Evolutionary conservation across 2,113 vertebrate genomes (phyloP).

Genomic region (Xyliphius kryptos): DNA sequence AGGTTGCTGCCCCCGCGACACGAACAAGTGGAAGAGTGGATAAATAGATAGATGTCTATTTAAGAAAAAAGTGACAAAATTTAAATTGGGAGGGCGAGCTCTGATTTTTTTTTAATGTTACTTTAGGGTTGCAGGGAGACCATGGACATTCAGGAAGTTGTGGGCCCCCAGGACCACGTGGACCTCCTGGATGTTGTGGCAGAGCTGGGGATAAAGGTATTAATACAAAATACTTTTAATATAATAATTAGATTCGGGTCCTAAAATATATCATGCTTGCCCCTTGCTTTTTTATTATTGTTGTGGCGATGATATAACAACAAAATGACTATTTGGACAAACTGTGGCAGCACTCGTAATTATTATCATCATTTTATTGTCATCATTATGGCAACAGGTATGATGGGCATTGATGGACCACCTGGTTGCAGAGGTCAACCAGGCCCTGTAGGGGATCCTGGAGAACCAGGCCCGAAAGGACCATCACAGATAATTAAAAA

Average conservation of each 20-base stretch:
- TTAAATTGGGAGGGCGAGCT: neutral
- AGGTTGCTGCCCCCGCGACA: too few species aligned
- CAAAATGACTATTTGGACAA: too few species aligned
- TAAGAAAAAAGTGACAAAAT: neutral
- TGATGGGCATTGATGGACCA: conserved; percentile 36
- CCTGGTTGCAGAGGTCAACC: conserved; percentile 41
- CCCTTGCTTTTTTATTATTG: neutral
- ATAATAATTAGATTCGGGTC: too few species aligned
- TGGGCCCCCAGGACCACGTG: conserved; percentile 50
- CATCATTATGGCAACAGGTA: conserved; percentile 39
- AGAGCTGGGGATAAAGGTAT: too few species aligned
- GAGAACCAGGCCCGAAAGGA: conserved; percentile 50
- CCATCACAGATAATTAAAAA: neutral
- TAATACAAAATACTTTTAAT: too few species aligned
- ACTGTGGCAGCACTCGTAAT: neutral
- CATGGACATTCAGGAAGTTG: conserved; percentile 41
- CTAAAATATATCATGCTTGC: too few species aligned
- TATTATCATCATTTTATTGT: neutral
- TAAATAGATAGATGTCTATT: too few species aligned
- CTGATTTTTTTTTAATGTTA: neutral
- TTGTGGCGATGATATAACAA: neutral
- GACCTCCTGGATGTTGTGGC: conserved; percentile 46
- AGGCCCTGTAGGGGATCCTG: conserved; percentile 50
- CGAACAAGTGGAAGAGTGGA: too few species aligned
- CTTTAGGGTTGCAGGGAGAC: conserved; percentile 50